phyloP scores from a whole-genome alignment of 2,888 invertebrate genomes.

The Xanthia icteritia region DNA sequence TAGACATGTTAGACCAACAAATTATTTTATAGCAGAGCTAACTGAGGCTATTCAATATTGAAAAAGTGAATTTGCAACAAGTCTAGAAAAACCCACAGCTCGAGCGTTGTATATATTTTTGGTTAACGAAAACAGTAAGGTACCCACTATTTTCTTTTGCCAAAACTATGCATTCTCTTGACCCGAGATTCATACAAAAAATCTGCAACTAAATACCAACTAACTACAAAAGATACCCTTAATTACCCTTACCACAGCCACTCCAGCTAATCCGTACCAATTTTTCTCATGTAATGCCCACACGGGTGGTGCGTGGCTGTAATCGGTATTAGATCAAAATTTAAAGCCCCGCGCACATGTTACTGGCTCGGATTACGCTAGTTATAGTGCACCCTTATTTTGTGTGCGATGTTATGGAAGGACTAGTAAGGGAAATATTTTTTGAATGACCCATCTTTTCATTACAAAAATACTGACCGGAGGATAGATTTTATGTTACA shows the following conservation, averaged over 20 bases:
- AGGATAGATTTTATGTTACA: neutral
- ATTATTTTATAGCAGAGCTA: neutral
- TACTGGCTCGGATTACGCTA: constrained; percentile 82
- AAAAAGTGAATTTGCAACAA: neutral
- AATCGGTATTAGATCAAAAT: constrained; percentile 88
- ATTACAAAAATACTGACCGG: neutral
- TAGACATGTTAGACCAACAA: neutral
- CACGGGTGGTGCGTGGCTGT: constrained; percentile 79
- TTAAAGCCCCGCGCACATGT: constrained; percentile 88
- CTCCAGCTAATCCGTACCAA: constrained; percentile 63
- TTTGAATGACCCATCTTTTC: neutral
- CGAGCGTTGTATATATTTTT: neutral
- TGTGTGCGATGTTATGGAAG: constrained; percentile 48
- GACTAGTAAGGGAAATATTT: constrained; percentile 20
- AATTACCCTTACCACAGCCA: constrained; percentile 59
- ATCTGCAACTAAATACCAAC: neutral
- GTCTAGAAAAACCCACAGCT: neutral
- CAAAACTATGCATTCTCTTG: too few species aligned
- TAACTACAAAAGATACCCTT: constrained; percentile 18
- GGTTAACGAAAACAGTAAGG: neutral
- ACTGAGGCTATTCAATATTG: neutral
- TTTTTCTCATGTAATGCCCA: constrained; percentile 66
- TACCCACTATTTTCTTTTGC: too few species aligned
- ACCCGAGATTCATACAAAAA: neutral
- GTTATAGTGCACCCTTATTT: constrained; percentile 74